A percentile compares a stretch with the other conserved stretches of the same genome.
phyloP scores from a whole-genome alignment of 1,140 invertebrate genomes.

The Formica exsecta region DNA sequence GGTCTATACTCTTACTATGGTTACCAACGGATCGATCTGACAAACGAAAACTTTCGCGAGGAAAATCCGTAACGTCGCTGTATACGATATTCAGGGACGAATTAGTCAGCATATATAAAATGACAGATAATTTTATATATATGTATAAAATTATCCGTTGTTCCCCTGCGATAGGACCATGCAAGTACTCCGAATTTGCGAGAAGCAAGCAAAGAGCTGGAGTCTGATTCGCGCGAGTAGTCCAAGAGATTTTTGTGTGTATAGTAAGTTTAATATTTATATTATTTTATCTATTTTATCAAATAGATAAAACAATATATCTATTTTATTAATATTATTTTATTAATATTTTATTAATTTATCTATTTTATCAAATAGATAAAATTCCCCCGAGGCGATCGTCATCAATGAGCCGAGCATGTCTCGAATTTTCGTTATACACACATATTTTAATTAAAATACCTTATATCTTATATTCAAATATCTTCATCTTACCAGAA shows the following conservation, averaged over 20 bases:
- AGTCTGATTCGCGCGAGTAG: not conserved
- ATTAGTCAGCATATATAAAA: not conserved
- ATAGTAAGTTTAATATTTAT: constrained; percentile 13
- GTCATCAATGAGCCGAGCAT: not conserved
- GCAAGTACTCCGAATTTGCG: not conserved
- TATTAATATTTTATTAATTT: constrained; percentile 6
- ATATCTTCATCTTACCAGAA: not conserved
- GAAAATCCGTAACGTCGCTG: not conserved
- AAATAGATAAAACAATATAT: not conserved
- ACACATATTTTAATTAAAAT: not conserved
- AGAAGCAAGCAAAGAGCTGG: not conserved
- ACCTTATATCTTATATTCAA: not conserved
- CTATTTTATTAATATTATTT: no score
- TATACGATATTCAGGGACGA: constrained; percentile 24
- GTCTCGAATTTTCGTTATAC: constrained; percentile 7
- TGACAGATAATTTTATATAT: not conserved
- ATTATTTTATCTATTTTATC: no score
- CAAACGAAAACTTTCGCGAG: constrained; percentile 19
- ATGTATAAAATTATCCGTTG: not conserved
- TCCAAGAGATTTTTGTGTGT: not conserved
- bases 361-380: not conserved
- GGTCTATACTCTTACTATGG: constrained; percentile 18
- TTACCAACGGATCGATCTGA: constrained; percentile 18
- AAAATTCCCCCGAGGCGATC: not conserved
- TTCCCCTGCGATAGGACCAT: constrained; percentile 15